Percentiles rank a stretch among this genome's conserved stretches.
phyloP scores from a whole-genome alignment of 1,140 invertebrate species.

The Elysia chlorotica region DNA sequence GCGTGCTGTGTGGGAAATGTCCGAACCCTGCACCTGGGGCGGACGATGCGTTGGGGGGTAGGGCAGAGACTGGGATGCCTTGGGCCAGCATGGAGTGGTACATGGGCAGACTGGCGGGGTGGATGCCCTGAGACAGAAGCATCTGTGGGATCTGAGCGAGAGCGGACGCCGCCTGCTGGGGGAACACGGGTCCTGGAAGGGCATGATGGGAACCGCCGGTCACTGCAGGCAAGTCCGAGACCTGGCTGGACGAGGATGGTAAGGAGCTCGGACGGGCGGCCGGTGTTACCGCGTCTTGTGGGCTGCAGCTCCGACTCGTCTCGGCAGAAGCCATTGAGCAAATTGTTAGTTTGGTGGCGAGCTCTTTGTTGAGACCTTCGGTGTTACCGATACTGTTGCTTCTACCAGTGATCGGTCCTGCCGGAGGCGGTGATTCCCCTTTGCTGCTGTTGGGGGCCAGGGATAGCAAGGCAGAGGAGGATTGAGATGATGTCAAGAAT shows the following conservation, averaged over 20 bases:
- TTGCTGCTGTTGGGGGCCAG: no score
- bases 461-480: no score
- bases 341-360: slow-evolving; percentile 18
- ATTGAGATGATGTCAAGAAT: background rate
- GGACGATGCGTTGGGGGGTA: slow-evolving; percentile 2
- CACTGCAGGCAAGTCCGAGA: background rate
- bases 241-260: background rate
- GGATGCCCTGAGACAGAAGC: slow-evolving; percentile 18
- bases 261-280: background rate
- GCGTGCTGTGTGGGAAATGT: no score
- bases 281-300: background rate
- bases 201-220: background rate
- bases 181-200: background rate
- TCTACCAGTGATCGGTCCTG: no score
- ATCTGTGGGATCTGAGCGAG: background rate
- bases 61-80: slow-evolving; percentile 23
- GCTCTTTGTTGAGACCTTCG: slow-evolving; percentile 13
- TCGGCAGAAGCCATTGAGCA: background rate
- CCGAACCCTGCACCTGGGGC: slow-evolving; percentile 1
- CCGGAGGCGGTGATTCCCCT: no score
- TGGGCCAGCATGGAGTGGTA: slow-evolving; percentile 27
- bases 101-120: background rate
- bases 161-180: background rate
- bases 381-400: slow-evolving; percentile 6
- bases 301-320: background rate